Percentiles rank a stretch among this genome's conserved stretches.
These are phyloP conservation scores for Camponotus fellah DNA, from an alignment of 2,888 invertebrate species.

Conservation along the genomic window DNA sequence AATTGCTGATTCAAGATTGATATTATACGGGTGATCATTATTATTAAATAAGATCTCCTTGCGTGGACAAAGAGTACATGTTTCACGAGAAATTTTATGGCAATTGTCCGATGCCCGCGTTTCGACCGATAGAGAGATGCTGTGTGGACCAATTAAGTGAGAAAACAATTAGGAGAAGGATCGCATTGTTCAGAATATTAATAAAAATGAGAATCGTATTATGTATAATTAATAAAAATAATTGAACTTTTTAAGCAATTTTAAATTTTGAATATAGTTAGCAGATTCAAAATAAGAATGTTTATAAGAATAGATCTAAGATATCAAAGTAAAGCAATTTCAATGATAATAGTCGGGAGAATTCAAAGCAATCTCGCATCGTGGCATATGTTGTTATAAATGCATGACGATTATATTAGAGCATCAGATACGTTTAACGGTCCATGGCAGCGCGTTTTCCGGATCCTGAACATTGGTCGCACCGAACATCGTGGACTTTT, in stretches of 20 bases:
- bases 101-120: conserved; percentile 64
- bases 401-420: conserved; percentile 14
- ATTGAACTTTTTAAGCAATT: neutral
- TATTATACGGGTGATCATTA: conserved; percentile 71
- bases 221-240: neutral
- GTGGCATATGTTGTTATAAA: neutral
- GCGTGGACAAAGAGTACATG: conserved; percentile 48
- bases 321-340: neutral
- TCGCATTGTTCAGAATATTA: neutral
- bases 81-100: conserved; percentile 65
- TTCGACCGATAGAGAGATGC: conserved; percentile 64
- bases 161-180: neutral
- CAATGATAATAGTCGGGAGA: neutral
- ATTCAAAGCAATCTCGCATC: neutral
- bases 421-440: conserved; percentile 1
- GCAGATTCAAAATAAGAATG: too few relatives aligned
- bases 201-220: neutral
- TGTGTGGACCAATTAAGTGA: conserved; percentile 64
- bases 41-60: conserved; percentile 43
- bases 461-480: conserved; percentile 39
- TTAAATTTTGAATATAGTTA: neutral
- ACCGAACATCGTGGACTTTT: conserved; percentile 61
- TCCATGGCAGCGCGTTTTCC: conserved; percentile 25
- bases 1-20: conserved; percentile 69
- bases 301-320: neutral